Base-by-base conservation (phyloP, 1,140 invertebrate genomes). In the Caenorhabditis briggsae region DNA sequence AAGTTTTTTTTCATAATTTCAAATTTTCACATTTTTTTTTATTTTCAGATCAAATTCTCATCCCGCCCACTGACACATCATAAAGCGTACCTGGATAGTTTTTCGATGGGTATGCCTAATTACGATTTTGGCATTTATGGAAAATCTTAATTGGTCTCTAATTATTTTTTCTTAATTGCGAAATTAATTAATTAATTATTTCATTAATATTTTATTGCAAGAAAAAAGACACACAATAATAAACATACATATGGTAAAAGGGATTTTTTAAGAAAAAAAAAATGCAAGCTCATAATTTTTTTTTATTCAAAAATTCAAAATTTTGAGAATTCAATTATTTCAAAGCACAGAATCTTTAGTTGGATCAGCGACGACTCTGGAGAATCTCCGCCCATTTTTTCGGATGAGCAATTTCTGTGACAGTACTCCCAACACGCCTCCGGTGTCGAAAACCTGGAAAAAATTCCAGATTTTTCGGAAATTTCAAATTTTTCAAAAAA, bases 361-460 rank as follows among this genome's bases (percentile, higher is more conserved):
- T 2, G 86, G 86, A 56, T 87, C 86, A 2, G 86, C 82, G 16
- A 87, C 25, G n/a, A 87, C 86, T 48, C 86, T 48, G 18, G 86
- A 87, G 25, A 87, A 87, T 82, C 78, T 53, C 41, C 86, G 64
- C 20, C 82, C 61, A 43, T 56, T 58, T 64, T 61, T 84, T 0
- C 53, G 48, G 20, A 20, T 25, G 2, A 61, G 20, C 20, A 87
- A 53, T 18, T 65, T 84, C 25, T 87, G 84, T 0, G 86, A 87
- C 11, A 87, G 83, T 5, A 91, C 83, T n/a, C 87, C 86, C 8
- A 90, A 83, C n/a, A 90, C 87, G 82, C 91, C 90, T 20, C 87
- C 90, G 8, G 90, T 90, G 53, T 90, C 90, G 55, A 90, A 84
- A 11, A 90, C 85, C 89, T 90, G 53, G 46, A 89, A 85, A 8